Evolutionary conservation across 2,797 vertebrate genomes (phyloP), one percentile per base, ranked within the genome.

Genomic region (Sebastes iracundus): DNA sequence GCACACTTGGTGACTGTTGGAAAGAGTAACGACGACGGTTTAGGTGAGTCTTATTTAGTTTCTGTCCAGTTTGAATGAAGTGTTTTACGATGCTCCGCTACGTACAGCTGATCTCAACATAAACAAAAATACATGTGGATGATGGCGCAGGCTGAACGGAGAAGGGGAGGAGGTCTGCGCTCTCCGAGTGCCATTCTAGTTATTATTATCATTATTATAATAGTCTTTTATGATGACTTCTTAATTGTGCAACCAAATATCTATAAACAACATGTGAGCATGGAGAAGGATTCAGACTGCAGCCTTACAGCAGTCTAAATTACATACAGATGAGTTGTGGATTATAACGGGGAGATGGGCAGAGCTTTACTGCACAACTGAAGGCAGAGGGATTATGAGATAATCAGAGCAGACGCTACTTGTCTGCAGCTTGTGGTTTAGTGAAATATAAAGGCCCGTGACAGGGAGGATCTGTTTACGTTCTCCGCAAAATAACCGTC

Each of bases 371-470:
- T 30, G 35, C 61, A 74, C 74, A 56, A 60, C 10, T 42, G 30
- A 74, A 67, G 20, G 33, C 58, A 78, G 56, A 60, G 67, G 77
- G 80, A 87, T 89, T 83, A 86, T 65, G 65, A 68, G 63, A 77
- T 76, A 67, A 91, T 77, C 66, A 74, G 72, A 35, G n/a, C 72
- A 72, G 63, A 77, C 79, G 27, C 76, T 13, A 25, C 23, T 66
- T 30, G 66, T 62, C 72, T 75, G 69, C 68, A 75, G 76, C 71
- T 65, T n/a, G 59, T 76, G 59, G 22, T 72, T 84, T 63, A 28
- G 58, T 79, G 59, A 70, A 72, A 81, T 49, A 62, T 35, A 11
- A 35, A 5, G 2, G 30, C 42, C 46, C 35, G 53, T n/a, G 59
- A 70, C 70, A 65, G 58, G n/a, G 62, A 71, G 42, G 53, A 78